Evolutionary conservation across 2,888 invertebrate genomes (phyloP).

Genomic region (Periphyllus acericola): DNA sequence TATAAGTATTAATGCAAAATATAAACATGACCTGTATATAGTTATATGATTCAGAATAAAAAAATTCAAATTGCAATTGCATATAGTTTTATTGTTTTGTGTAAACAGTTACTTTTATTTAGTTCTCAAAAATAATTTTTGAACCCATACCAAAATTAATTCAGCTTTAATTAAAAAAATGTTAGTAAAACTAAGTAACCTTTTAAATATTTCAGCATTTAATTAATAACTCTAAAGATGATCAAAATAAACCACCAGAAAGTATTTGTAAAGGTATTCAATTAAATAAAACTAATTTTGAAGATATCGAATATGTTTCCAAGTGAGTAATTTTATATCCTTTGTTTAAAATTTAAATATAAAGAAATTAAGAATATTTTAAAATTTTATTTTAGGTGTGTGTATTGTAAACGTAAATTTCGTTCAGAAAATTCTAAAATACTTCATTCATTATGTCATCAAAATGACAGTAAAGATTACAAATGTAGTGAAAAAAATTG

Average conservation of each 20-base stretch:
- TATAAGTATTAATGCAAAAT: too few relatives aligned
- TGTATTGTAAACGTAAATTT: conserved; percentile 56
- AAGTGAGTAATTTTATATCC: conserved; percentile 28
- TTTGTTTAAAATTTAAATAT: background rate
- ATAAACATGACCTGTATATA: too few relatives aligned
- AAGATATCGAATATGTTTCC: conserved; percentile 53
- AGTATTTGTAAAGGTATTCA: conserved; percentile 16
- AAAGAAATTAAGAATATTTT: background rate
- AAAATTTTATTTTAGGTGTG: conserved; percentile 36
- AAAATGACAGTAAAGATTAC: conserved; percentile 62
- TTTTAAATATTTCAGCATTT: conserved; percentile 27
- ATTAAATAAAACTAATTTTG: conserved; percentile 37
- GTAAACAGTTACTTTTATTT: too few relatives aligned
- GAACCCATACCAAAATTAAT: too few relatives aligned
- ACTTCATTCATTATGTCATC: conserved; percentile 56
- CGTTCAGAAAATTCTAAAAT: conserved; percentile 57
- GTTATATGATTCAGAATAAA: too few relatives aligned
- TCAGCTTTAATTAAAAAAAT: too few relatives aligned
- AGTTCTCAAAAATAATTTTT: too few relatives aligned
- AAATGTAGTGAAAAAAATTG: conserved; percentile 64
- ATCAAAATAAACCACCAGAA: conserved; percentile 20
- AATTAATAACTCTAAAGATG: conserved; percentile 7
- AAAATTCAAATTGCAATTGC: too few relatives aligned
- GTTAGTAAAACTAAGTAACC: too few relatives aligned
- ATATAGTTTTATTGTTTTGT: too few relatives aligned